These are phyloP conservation scores for Unio pictorum DNA, from an alignment of 2,888 invertebrate species.

Conservation along the genomic window DNA sequence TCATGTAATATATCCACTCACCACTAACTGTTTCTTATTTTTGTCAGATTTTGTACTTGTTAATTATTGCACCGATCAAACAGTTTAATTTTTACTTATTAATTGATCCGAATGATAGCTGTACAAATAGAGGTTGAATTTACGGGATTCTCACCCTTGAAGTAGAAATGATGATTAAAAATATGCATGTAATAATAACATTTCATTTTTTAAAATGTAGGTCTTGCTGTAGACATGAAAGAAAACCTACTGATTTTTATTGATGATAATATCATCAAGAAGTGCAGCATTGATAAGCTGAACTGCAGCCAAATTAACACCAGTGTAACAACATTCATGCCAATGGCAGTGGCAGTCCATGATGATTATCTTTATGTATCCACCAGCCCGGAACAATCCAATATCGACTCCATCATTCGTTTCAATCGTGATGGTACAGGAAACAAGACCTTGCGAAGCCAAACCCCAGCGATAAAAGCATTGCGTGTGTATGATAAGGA, in stretches of 20 bases:
- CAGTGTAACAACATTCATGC: slow-evolving; percentile 73
- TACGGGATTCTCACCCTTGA: neutral
- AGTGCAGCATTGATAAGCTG: slow-evolving; percentile 37
- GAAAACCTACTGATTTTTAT: slow-evolving; percentile 82
- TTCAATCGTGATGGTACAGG: slow-evolving; percentile 19
- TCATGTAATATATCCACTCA: too few species aligned
- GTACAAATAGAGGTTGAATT: neutral
- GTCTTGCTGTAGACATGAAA: slow-evolving; percentile 78
- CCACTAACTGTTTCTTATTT: too few species aligned
- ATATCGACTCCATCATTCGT: slow-evolving; percentile 73
- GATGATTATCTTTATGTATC: slow-evolving; percentile 73
- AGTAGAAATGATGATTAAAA: too few species aligned
- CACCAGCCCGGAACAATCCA: slow-evolving; percentile 78
- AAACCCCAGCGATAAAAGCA: slow-evolving; percentile 73
- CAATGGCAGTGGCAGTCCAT: slow-evolving; percentile 81
- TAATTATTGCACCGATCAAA: too few species aligned
- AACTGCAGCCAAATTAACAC: slow-evolving; percentile 44
- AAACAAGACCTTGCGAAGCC: slow-evolving; percentile 73
- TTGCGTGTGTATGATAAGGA: slow-evolving; percentile 71
- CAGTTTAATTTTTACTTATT: too few species aligned
- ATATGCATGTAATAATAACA: too few species aligned
- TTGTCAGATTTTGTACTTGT: too few species aligned
- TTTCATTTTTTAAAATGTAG: slow-evolving; percentile 65
- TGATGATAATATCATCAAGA: slow-evolving; percentile 68
- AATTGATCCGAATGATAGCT: neutral